Conservation (phyloP, 2,797 vertebrate species). For the Remorina albescens region DNA sequence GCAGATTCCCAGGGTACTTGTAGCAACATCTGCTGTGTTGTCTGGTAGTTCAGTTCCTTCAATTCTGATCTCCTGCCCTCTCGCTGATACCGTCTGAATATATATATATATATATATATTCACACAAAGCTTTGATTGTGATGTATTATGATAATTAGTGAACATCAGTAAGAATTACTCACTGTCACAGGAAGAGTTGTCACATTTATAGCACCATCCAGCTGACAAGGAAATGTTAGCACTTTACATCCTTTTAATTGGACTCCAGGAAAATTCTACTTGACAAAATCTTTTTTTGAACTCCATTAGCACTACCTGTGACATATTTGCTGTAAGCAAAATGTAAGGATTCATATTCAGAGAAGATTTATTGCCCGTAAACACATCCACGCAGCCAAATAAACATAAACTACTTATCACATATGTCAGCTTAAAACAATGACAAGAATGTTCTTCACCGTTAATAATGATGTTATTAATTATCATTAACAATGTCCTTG, state of each 20-base stretch:
- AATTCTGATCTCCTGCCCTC: no score
- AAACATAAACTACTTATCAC: constrained; percentile 4
- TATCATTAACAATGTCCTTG: neutral
- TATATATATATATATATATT: neutral
- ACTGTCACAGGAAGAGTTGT: constrained; percentile 46
- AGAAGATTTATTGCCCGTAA: constrained; percentile 25
- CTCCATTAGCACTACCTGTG: neutral
- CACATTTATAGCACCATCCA: constrained; percentile 50
- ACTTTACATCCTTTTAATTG: constrained; percentile 77
- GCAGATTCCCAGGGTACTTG: no score
- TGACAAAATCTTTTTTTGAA: constrained; percentile 15
- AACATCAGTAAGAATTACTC: constrained; percentile 31
- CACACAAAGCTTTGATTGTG: neutral
- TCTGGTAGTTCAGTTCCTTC: no score
- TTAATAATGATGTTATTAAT: constrained; percentile 9
- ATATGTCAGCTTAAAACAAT: constrained; percentile 22
- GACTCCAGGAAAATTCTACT: constrained; percentile 61
- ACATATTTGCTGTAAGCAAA: constrained; percentile 20
- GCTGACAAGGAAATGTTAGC: constrained; percentile 32
- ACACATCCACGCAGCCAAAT: neutral
- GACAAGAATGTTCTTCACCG: constrained; percentile 1
- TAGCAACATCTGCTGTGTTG: no score
- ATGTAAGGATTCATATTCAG: constrained; percentile 49
- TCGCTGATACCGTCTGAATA: neutral
- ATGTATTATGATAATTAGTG: constrained; percentile 32